Evolutionary conservation across 2,888 invertebrate genomes (phyloP).

Genomic region (Microchrysa polita): DNA sequence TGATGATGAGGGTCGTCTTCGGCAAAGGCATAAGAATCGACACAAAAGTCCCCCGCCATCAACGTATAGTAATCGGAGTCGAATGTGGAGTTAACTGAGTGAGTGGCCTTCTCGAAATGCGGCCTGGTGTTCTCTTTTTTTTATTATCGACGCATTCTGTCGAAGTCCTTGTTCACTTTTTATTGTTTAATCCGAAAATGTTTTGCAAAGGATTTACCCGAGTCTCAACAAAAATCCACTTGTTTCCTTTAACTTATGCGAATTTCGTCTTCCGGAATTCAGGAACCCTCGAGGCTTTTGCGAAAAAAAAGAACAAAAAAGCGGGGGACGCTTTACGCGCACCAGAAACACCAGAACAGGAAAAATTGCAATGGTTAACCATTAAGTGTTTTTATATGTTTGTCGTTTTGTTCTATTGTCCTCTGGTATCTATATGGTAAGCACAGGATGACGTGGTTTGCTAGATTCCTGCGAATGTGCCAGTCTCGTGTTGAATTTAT

Average conservation of each 20-base stretch:
- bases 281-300: not conserved
- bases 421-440: no score
- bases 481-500: conserved; percentile 6
- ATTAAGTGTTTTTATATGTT: conserved; percentile 50
- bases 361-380: conserved; percentile 50
- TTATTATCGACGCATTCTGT: conserved; percentile 17
- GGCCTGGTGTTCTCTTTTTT: conserved; percentile 11
- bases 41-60: not conserved
- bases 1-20: conserved; percentile 27
- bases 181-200: conserved; percentile 43
- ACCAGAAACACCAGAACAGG: conserved; percentile 18
- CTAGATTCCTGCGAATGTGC: conserved; percentile 40
- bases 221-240: conserved; percentile 6
- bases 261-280: conserved; percentile 21
- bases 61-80: not conserved
- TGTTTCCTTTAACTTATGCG: conserved; percentile 14
- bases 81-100: not conserved
- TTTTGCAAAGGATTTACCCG: conserved; percentile 30
- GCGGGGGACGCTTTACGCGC: not conserved
- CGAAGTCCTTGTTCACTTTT: conserved; percentile 32
- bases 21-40: conserved; percentile 22
- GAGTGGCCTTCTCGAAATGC: conserved; percentile 21
- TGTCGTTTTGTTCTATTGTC: conserved; percentile 40
- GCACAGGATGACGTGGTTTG: conserved; percentile 12
- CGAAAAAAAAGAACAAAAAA: conserved; percentile 2